phyloP scores from a whole-genome alignment of 1,140 invertebrate species.

The Oncopeltus fasciatus region DNA sequence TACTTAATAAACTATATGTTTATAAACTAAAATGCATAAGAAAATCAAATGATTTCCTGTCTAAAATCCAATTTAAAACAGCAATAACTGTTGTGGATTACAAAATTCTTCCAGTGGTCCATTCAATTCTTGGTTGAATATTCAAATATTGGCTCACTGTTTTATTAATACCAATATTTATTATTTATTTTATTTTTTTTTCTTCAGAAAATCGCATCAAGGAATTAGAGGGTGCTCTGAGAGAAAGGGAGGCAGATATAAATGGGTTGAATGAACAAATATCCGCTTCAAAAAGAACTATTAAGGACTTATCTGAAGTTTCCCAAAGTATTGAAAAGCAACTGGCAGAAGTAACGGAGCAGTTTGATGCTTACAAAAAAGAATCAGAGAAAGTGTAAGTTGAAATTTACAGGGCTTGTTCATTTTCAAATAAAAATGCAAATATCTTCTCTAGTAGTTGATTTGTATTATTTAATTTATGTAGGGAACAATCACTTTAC shows the following conservation, averaged over 20 bases:
- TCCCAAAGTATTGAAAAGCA: conserved; percentile 63
- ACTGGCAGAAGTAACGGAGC: conserved; percentile 49
- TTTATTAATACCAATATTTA: not conserved
- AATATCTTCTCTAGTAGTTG: no score
- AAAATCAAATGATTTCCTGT: no score
- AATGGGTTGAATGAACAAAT: conserved; percentile 56
- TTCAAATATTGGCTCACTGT: not conserved
- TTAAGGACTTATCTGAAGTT: conserved; percentile 68
- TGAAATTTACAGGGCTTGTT: no score
- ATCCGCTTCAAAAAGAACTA: conserved; percentile 48
- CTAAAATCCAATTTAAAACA: no score
- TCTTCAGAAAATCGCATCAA: conserved; percentile 42
- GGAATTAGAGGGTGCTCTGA: conserved; percentile 56
- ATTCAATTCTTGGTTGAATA: no score
- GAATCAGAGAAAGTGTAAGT: conserved; percentile 39
- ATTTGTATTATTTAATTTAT: no score
- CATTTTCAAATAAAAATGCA: no score
- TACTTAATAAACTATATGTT: no score
- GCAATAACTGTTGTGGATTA: no score
- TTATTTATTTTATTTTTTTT: conserved; percentile 3
- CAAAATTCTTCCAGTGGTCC: no score
- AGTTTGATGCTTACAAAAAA: conserved; percentile 44
- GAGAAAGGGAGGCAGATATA: conserved; percentile 48
- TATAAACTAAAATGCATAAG: no score
- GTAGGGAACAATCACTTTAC: no score